phyloP scores from a whole-genome alignment of 1,140 invertebrate genomes.

The Hetaerina americana region DNA sequence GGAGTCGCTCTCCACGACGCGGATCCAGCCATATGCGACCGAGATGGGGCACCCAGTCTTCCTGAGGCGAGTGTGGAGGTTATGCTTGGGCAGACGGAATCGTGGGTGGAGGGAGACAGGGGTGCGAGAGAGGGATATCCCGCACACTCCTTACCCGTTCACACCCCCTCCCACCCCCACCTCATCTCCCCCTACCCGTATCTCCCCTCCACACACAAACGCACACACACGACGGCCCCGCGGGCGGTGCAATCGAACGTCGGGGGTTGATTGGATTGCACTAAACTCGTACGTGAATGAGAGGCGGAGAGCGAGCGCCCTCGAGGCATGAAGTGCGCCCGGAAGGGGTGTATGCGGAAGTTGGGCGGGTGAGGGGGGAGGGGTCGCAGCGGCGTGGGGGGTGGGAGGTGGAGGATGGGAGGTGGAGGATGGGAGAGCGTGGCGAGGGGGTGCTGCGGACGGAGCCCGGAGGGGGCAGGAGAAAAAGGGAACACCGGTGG shows the following conservation, averaged over 20 bases:
- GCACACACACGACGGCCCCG: too few relatives aligned
- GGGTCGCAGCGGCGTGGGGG: too few relatives aligned
- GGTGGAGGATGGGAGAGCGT: not conserved
- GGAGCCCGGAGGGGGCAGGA: too few relatives aligned
- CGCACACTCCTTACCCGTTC: too few relatives aligned
- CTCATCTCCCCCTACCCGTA: too few relatives aligned
- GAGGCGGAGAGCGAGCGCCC: not conserved
- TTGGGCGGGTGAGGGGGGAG: not conserved
- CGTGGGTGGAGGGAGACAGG: too few relatives aligned
- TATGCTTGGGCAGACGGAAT: too few relatives aligned
- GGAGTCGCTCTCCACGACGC: not conserved
- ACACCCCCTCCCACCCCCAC: too few relatives aligned
- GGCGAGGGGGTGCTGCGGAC: too few relatives aligned
- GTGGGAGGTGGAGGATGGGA: not conserved
- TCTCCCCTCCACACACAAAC: too few relatives aligned
- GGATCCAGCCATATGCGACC: not conserved
- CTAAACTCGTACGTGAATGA: not conserved
- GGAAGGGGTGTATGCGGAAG: not conserved
- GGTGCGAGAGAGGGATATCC: too few relatives aligned
- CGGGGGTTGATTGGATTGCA: not conserved
- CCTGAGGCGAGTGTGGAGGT: not conserved
- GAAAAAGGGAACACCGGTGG: too few relatives aligned
- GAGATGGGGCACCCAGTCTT: constrained; percentile 4
- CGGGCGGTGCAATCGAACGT: not conserved
- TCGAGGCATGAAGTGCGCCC: not conserved